A percentile compares a stretch with the other conserved stretches of the same genome.
These are phyloP conservation scores for Mobula birostris DNA, from an alignment of 2,113 vertebrate species.

Conservation along the genomic window DNA sequence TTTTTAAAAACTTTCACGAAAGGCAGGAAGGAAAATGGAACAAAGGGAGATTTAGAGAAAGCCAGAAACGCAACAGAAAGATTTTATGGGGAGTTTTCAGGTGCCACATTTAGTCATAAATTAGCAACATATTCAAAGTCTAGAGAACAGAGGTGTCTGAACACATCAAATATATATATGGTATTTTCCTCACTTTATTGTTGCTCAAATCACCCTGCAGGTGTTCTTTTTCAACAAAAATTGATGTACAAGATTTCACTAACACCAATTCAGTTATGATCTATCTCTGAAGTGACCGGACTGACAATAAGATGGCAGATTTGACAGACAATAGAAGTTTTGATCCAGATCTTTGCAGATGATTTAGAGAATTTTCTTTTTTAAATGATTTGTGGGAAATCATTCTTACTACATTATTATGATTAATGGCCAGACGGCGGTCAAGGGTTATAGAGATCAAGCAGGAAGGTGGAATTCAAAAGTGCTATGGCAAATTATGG, in stretches of 20 bases:
- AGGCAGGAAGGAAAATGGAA: neutral
- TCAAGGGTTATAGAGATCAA: too few relatives aligned
- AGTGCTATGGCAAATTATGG: neutral
- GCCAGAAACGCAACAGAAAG: neutral
- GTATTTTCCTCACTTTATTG: too few relatives aligned
- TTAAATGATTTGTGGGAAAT: conserved; percentile 1
- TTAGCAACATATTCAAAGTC: neutral
- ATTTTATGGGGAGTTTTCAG: neutral
- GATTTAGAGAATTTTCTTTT: neutral
- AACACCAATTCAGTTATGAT: neutral
- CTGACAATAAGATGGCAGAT: neutral
- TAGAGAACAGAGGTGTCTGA: too few relatives aligned
- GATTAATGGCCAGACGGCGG: neutral
- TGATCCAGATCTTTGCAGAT: neutral
- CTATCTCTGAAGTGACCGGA: neutral
- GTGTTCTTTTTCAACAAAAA: too few relatives aligned
- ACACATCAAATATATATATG: too few relatives aligned
- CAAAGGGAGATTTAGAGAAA: neutral
- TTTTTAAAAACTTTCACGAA: neutral
- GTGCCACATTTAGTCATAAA: neutral
- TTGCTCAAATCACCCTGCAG: too few relatives aligned
- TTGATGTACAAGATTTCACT: neutral
- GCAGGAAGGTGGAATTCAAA: neutral
- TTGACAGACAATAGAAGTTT: neutral
- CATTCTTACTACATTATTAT: neutral